Percentiles rank a stretch among this genome's conserved stretches.
Conservation (phyloP, 2,888 invertebrate genomes). For the Euzetes globulus region DNA sequence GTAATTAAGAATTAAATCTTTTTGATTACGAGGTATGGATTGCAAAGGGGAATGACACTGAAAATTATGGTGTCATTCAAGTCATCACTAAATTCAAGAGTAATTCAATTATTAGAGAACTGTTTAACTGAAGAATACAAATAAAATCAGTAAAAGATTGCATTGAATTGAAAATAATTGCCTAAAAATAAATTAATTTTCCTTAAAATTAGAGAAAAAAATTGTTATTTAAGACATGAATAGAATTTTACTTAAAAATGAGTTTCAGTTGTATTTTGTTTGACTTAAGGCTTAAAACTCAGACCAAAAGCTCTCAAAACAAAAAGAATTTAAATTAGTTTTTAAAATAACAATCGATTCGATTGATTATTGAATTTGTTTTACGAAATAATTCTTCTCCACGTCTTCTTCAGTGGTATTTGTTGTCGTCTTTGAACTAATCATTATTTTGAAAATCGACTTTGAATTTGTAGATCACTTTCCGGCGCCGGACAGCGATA, state of each 20-base stretch:
- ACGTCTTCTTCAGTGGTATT: no score
- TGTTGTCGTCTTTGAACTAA: background rate
- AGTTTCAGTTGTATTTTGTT: no score
- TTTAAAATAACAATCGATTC: background rate
- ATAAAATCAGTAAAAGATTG: no score
- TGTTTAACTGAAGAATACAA: no score
- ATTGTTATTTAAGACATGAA: background rate
- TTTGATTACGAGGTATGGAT: no score
- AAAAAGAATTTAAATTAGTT: background rate
- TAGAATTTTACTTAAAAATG: no score
- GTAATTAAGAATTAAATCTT: no score
- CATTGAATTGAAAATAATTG: background rate
- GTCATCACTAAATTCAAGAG: no score
- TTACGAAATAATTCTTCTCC: no score
- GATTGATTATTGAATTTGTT: background rate
- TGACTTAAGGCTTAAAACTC: background rate
- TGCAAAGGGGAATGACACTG: no score
- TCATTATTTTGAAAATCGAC: background rate
- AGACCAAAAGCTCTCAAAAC: background rate
- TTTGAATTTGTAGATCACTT: background rate
- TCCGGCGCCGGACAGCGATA: slow-evolving; percentile 66
- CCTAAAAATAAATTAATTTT: background rate
- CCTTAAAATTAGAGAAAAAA: background rate
- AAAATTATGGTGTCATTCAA: no score
- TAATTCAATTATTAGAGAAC: no score